Evolutionary conservation across 2,888 invertebrate species (phyloP), one percentile per base, ranked within the genome.

Genomic region (Eupithecia subfuscata): DNA sequence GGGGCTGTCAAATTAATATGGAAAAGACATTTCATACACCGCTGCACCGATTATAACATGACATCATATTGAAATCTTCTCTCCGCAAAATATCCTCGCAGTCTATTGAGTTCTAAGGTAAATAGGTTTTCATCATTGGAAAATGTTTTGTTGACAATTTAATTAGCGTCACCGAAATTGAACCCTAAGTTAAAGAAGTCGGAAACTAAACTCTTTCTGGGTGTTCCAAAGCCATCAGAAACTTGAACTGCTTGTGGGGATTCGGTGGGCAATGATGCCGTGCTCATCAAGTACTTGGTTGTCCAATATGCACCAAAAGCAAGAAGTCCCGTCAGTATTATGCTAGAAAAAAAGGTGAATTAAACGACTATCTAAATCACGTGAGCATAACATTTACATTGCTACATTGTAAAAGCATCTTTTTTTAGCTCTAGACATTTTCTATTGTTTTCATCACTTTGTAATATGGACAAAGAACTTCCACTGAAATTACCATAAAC

Each of bases 251-350:
- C 12, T 2, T 18, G 9, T 11, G 9, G 3, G 22, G 6, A 9
- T 71, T 72, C 56, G 34, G 70, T 0, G 16, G 67, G 9, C 52
- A 2, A 18, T n/a, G 52, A 12, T 14, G 78, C 63, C 70, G 72
- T 68, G 64, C 14, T 74, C 79, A 87, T 82, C 68, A 87, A 73
- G 37, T 85, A 85, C 76, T 88, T 89, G 4, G 90, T 87, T 11
- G 87, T 87, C 88, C 90, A 93, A 72, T 92, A 92, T 0, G 91
- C 90, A 4, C 91, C 91, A 34, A 93, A 91, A 2, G 91, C 92
- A 71, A 93, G 76, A 48, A 93, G 74, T 0, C 92, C 92, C 14
- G 91, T 92, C 68, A 94, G 84, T 5, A 94, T 78, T 70, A 94
- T 83, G 77, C 94, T 94, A 85, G 48, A 91, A 89, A 37, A 71